A percentile compares a stretch with the other conserved stretches of the same genome.
Conservation (phyloP, 1,140 invertebrate species). For the Bombus superbus region DNA sequence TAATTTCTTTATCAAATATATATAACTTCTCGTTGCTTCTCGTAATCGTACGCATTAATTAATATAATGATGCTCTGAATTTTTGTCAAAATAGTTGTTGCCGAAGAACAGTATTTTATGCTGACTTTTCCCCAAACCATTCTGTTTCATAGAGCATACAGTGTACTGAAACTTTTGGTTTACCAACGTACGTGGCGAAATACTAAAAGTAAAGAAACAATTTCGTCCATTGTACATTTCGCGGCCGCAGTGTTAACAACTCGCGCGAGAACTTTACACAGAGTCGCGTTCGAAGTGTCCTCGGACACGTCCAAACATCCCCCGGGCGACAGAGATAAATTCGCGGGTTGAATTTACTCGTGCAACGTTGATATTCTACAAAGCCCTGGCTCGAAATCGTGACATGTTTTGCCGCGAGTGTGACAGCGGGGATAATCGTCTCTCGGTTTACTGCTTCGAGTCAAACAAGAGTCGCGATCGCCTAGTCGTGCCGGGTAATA, state of each 20-base stretch:
- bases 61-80: too few relatives aligned
- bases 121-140: too few relatives aligned
- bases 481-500: slow-evolving; percentile 53
- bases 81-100: too few relatives aligned
- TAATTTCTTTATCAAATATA: too few relatives aligned
- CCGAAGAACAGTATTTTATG: too few relatives aligned
- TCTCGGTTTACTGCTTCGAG: slow-evolving; percentile 54
- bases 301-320: background rate
- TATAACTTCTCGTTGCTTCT: too few relatives aligned
- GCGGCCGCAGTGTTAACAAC: background rate
- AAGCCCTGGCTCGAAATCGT: slow-evolving; percentile 52
- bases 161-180: background rate
- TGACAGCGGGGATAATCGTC: slow-evolving; percentile 61
- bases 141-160: too few relatives aligned
- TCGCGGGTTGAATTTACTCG: slow-evolving; percentile 54
- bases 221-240: background rate
- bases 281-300: background rate
- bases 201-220: background rate
- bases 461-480: slow-evolving; percentile 56
- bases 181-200: background rate
- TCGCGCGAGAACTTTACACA: background rate
- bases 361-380: slow-evolving; percentile 33
- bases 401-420: slow-evolving; percentile 61
- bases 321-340: slow-evolving; percentile 27
- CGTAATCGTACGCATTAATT: too few relatives aligned